Conservation (phyloP, 2,113 vertebrate genomes). For the Saguinus imperator region DNA sequence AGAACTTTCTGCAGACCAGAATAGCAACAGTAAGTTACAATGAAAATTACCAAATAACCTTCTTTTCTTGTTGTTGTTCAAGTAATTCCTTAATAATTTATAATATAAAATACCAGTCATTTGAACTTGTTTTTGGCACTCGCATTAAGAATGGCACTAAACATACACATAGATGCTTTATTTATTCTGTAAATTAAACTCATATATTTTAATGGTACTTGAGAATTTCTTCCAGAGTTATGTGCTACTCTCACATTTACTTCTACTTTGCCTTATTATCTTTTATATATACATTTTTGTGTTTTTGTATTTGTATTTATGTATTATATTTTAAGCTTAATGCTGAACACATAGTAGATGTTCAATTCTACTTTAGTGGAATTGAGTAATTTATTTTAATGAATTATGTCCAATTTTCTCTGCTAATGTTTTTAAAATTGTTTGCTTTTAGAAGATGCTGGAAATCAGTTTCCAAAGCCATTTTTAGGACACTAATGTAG, state of each 20-base stretch:
- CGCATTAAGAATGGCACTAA: background rate
- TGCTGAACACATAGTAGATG: background rate
- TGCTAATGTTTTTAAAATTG: slow-evolving; percentile 26
- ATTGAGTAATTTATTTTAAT: slow-evolving; percentile 56
- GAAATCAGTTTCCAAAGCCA: slow-evolving; percentile 34
- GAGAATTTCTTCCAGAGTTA: slow-evolving; percentile 28
- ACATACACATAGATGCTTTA: background rate
- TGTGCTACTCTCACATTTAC: background rate
- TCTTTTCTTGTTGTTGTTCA: background rate
- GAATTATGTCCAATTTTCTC: slow-evolving; percentile 24
- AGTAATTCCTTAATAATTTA: background rate
- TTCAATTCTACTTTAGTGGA: slow-evolving; percentile 9
- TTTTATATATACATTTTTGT: slow-evolving; percentile 10
- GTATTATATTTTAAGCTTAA: background rate
- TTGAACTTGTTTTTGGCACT: slow-evolving; percentile 27
- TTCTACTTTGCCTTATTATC: background rate
- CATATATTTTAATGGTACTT: background rate
- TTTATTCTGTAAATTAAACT: background rate
- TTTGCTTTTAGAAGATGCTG: background rate
- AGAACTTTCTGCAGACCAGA: slow-evolving; percentile 84
- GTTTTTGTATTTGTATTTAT: background rate
- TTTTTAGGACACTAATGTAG: slow-evolving; percentile 16
- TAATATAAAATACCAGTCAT: background rate
- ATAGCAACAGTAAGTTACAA: slow-evolving; percentile 86
- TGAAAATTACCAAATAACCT: background rate